Conservation (phyloP, 2,888 invertebrate species). For the Notocelia uddmanniana region DNA sequence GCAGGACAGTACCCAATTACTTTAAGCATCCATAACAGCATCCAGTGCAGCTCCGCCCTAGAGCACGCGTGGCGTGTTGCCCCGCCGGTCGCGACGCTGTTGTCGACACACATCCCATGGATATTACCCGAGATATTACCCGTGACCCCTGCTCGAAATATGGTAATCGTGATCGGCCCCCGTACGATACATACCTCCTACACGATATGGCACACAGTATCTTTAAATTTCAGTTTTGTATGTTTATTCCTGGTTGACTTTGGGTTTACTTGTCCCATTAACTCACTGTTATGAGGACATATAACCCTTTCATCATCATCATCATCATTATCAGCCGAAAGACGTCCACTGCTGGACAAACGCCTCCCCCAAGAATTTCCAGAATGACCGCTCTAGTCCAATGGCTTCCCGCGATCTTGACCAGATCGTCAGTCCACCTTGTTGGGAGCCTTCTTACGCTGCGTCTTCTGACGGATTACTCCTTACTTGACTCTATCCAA, state of each 20-base stretch:
- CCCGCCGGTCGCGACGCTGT: slow-evolving; percentile 41
- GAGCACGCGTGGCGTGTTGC: slow-evolving; percentile 14
- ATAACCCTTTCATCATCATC: too few relatives aligned
- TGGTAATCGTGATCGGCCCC: slow-evolving; percentile 42
- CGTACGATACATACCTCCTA: slow-evolving; percentile 25
- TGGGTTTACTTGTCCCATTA: background rate
- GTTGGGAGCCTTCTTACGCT: too few relatives aligned
- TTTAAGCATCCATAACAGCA: background rate
- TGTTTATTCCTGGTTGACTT: background rate
- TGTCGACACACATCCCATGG: slow-evolving; percentile 44
- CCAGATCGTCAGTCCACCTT: too few relatives aligned
- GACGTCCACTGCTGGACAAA: too few relatives aligned
- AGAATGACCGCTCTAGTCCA: too few relatives aligned
- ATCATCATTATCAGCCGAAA: too few relatives aligned
- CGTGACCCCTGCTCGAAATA: slow-evolving; percentile 43
- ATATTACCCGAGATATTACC: slow-evolving; percentile 47
- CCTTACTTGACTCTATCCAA: too few relatives aligned
- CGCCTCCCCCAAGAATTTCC: too few relatives aligned
- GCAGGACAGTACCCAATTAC: too few relatives aligned
- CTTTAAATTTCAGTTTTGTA: slow-evolving; percentile 31
- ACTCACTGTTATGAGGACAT: too few relatives aligned
- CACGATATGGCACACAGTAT: slow-evolving; percentile 12
- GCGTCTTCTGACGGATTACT: too few relatives aligned
- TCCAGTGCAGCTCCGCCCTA: slow-evolving; percentile 9
- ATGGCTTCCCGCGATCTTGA: too few relatives aligned